Percentiles rank a stretch among this genome's conserved stretches.
Evolutionary conservation across 2,113 vertebrate genomes (phyloP).

Genomic region (Hydropotes inermis): DNA sequence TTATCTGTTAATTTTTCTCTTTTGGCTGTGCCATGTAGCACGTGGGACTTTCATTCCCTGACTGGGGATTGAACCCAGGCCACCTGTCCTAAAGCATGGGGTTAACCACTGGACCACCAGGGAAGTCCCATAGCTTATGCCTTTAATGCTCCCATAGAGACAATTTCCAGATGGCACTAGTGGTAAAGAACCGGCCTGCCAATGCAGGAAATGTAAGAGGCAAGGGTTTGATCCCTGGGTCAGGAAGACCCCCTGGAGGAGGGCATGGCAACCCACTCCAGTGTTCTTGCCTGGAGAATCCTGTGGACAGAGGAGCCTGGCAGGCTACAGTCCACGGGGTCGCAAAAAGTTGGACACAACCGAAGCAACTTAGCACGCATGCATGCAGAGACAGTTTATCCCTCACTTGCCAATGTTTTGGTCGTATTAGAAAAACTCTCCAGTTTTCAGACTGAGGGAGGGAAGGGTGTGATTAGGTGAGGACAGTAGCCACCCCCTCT

Average conservation of each 20-base stretch:
- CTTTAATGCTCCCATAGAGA: background rate
- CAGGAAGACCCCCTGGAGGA: background rate
- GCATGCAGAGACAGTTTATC: background rate
- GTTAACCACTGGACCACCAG: background rate
- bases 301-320: background rate
- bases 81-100: background rate
- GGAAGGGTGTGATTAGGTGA: background rate
- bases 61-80: background rate
- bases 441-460: background rate
- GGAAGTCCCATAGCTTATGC: background rate
- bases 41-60: background rate
- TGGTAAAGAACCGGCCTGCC: background rate
- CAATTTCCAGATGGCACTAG: background rate
- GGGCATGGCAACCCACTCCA: background rate
- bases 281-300: background rate
- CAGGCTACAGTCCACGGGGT: rapidly evolving
- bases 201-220: background rate
- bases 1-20: background rate
- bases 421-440: background rate
- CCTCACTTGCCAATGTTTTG: background rate
- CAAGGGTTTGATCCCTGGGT: background rate
- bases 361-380: background rate
- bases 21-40: background rate
- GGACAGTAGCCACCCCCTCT: background rate
- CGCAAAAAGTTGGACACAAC: background rate